phyloP scores from a whole-genome alignment of 2,113 vertebrate species.

The Oryzias javanicus region DNA sequence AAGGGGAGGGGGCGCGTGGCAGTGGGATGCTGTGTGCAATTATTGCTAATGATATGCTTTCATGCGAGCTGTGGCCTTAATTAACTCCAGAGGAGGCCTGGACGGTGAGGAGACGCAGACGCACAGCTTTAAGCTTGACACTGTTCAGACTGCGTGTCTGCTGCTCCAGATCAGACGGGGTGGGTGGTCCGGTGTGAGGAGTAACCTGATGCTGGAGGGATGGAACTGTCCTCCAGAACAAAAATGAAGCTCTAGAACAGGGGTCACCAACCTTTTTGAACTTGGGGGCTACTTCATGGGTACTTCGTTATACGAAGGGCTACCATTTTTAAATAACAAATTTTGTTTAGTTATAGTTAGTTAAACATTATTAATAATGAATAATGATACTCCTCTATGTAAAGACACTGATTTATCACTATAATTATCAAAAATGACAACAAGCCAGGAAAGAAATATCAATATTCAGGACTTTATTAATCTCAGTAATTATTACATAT shows the following conservation, averaged over 20 bases:
- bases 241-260: conserved; percentile 8
- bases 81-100: conserved; percentile 58
- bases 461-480: too few relatives aligned
- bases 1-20: conserved; percentile 48
- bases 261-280: too few relatives aligned
- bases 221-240: conserved; percentile 15
- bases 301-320: too few relatives aligned
- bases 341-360: too few relatives aligned
- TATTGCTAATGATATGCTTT: conserved; percentile 69
- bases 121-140: conserved; percentile 17
- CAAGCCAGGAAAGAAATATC: too few relatives aligned
- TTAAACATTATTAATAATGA: too few relatives aligned
- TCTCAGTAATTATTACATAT: too few relatives aligned
- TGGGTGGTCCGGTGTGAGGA: conserved; percentile 50
- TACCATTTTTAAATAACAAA: too few relatives aligned
- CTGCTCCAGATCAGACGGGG: conserved; percentile 27
- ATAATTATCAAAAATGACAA: too few relatives aligned
- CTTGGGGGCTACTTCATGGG: too few relatives aligned
- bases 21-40: conserved; percentile 59
- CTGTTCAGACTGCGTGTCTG: conserved; percentile 40
- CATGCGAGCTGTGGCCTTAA: conserved; percentile 68
- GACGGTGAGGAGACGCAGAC: conserved; percentile 39
- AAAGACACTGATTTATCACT: too few relatives aligned
- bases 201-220: conserved; percentile 42
- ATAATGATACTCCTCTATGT: too few relatives aligned